Base-by-base conservation (phyloP, 1,140 invertebrate species). In the Zaprionus ghesquierei region DNA sequence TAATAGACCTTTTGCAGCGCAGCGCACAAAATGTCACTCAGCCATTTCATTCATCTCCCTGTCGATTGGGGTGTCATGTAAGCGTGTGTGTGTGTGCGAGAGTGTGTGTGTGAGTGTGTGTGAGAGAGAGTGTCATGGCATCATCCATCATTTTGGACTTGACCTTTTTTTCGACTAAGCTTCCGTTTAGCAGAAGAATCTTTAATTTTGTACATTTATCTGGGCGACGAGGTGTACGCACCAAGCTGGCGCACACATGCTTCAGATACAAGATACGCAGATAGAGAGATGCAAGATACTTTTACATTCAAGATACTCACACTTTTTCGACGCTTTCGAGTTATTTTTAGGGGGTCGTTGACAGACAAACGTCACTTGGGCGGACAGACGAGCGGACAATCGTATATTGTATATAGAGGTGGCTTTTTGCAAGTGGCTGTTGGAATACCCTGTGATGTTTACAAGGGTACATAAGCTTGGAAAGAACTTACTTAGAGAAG, bases 91-190 rank as follows among this genome's bases (percentile, higher is more conserved):
- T 18, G 44, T 58, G 25, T 63, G 65, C 18, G 64, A 33, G 38
- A 55, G 27, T 53, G 50, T 35, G 25, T 65, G 65, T 18, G 61
- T 41, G 38, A 56, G 31, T 44, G 50, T 35, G 74, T 51, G 72
- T 41, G 61, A 29, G 62, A 35, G 78, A 46, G 79, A 77, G 75
- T 89, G 79, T 77, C 79, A 87, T 81, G 69, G 73, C 69, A 91
- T 91, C 90, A 91, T 91, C 90, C 90, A 91, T 91, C 90, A 91
- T 91, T 91, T 79, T 85, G 90, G 90, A 89, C 82, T 91, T 91
- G 90, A 91, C 90, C 90, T 91, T 91, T 91, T 90, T 91, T 73
- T 64, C 20, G 41, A 58, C 75, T 80, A 80, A 78, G 75, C 89
- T 89, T 79, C 60, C 85, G 81, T 81, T 89, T 81, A 90, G 80